Percentiles rank a stretch among this genome's conserved stretches.
These are phyloP conservation scores for Eutrigla gurnardus DNA, from an alignment of 2,797 vertebrate genomes.

Conservation along the genomic window DNA sequence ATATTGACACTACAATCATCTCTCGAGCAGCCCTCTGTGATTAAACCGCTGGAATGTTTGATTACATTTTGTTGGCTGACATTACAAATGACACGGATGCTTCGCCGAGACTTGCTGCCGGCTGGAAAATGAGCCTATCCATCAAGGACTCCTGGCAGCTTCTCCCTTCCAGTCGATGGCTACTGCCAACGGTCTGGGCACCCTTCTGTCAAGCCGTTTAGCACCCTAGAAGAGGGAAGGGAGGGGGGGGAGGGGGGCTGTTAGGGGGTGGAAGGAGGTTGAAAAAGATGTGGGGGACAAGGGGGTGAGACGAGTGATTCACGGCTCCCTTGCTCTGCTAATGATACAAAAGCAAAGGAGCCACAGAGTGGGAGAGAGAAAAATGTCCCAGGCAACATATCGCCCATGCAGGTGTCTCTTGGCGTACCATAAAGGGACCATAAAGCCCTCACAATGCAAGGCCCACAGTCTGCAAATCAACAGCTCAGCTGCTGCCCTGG, in stretches of 20 bases:
- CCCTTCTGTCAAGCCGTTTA: conserved; percentile 99
- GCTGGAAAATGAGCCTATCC: conserved; percentile 99
- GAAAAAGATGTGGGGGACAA: conserved; percentile 78
- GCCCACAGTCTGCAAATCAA: conserved; percentile 78
- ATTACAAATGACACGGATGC: conserved; percentile 99
- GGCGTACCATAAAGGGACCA: conserved; percentile 79
- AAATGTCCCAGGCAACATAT: conserved; percentile 85
- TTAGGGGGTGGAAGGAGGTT: conserved; percentile 70
- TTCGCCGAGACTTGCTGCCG: conserved; percentile 99
- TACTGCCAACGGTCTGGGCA: conserved; percentile 95
- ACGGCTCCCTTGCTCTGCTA: conserved; percentile 86
- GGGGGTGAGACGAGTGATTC: conserved; percentile 83
- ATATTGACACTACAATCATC: conserved; percentile 99
- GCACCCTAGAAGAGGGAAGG: conserved; percentile 93
- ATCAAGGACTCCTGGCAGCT: conserved; percentile 99
- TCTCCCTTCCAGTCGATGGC: conserved; percentile 99
- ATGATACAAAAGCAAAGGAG: conserved; percentile 88
- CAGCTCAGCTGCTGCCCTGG: conserved; percentile 71
- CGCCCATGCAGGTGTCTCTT: conserved; percentile 82
- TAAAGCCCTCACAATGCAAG: conserved; percentile 82
- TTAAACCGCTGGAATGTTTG: conserved; percentile 99
- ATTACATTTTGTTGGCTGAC: conserved; percentile 99
- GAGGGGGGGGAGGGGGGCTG: conserved; percentile 84
- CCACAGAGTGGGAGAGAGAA: conserved; percentile 84
- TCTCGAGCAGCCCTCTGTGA: conserved; percentile 99